Evolutionary conservation across 2,888 invertebrate genomes (phyloP).

Genomic region (Hemithea aestivaria): DNA sequence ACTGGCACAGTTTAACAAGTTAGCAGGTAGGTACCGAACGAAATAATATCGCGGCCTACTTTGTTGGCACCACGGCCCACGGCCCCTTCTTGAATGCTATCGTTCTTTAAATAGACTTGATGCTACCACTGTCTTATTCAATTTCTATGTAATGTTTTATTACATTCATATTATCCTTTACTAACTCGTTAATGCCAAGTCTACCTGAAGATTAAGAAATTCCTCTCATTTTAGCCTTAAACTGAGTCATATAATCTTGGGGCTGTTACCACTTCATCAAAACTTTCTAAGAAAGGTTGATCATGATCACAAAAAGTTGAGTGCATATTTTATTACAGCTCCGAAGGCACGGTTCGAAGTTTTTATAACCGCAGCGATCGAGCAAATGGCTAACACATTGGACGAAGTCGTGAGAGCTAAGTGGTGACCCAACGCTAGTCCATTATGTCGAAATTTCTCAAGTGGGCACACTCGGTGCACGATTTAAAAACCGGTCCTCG

Average conservation of each 20-base stretch:
- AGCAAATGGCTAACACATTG: slow-evolving; percentile 42
- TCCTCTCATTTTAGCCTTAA: neutral
- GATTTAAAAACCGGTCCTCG: slow-evolving; percentile 65
- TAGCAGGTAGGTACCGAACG: slow-evolving; percentile 34
- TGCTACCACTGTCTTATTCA: slow-evolving; percentile 41
- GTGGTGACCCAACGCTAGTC: slow-evolving; percentile 43
- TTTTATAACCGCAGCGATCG: slow-evolving; percentile 19
- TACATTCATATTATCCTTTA: too few species aligned
- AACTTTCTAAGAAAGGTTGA: slow-evolving; percentile 14
- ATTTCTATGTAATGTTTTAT: too few species aligned
- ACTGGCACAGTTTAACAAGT: too few species aligned
- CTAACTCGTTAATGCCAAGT: too few species aligned
- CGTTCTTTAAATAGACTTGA: slow-evolving; percentile 60
- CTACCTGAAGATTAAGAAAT: slow-evolving; percentile 5
- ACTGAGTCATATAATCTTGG: too few species aligned
- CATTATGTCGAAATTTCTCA: slow-evolving; percentile 62
- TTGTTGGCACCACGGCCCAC: slow-evolving; percentile 44
- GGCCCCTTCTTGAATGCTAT: slow-evolving; percentile 47
- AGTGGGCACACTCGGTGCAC: slow-evolving; percentile 54
- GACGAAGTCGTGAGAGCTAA: slow-evolving; percentile 34
- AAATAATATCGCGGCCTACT: slow-evolving; percentile 67
- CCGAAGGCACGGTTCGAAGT: slow-evolving; percentile 27
- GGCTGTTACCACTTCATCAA: slow-evolving; percentile 3
- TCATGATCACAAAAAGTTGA: slow-evolving; percentile 13
- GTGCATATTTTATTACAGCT: slow-evolving; percentile 20